Conservation (phyloP, 2,113 vertebrate genomes). For the Morone saxatilis region DNA sequence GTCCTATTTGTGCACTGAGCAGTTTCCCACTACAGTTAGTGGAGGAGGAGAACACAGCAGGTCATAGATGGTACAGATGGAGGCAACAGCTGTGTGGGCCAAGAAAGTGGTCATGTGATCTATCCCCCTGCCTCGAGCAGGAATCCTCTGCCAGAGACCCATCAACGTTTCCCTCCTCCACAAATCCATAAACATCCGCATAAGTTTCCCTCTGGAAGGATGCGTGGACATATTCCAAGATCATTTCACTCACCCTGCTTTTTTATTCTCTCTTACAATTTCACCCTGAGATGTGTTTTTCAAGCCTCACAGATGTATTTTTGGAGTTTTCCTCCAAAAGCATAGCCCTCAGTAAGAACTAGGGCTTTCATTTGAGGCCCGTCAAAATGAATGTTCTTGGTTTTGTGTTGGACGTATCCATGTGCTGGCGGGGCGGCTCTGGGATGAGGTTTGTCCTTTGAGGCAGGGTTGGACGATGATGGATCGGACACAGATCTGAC, state of each 20-base stretch:
- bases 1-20: background rate
- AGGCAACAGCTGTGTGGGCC: conserved; percentile 64
- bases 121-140: conserved; percentile 18
- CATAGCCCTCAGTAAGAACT: conserved; percentile 50
- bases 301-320: conserved; percentile 53
- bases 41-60: conserved; percentile 29
- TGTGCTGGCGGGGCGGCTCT: conserved; percentile 38
- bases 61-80: conserved; percentile 63
- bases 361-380: conserved; percentile 51
- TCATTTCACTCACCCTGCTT: conserved; percentile 15
- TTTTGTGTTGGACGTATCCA: conserved; percentile 43
- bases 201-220: conserved; percentile 39
- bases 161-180: conserved; percentile 55
- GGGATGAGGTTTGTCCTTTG: conserved; percentile 60
- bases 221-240: conserved; percentile 45
- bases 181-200: conserved; percentile 46
- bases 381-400: conserved; percentile 67
- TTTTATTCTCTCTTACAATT: conserved; percentile 9
- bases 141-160: conserved; percentile 41
- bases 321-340: conserved; percentile 41
- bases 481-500: conserved; percentile 62
- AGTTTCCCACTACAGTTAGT: conserved; percentile 4
- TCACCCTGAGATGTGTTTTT: conserved; percentile 24
- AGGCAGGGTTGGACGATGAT: conserved; percentile 62
- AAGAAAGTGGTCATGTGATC: conserved; percentile 61